phyloP scores from a whole-genome alignment of 2,888 invertebrate genomes.

The Poecilus cupreus region DNA sequence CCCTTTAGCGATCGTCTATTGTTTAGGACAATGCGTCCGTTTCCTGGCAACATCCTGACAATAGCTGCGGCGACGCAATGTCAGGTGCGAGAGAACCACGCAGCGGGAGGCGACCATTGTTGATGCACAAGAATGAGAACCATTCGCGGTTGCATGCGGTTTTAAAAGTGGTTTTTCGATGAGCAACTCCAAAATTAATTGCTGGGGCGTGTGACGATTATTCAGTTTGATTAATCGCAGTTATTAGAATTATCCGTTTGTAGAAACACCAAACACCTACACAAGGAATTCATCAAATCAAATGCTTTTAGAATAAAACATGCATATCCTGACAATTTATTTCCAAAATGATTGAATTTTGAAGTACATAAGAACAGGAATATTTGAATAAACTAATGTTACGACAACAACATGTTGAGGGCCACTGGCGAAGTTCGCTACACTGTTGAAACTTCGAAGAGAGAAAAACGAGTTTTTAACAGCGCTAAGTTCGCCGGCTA shows the following conservation, averaged over 20 bases:
- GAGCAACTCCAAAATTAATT: background rate
- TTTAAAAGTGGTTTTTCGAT: background rate
- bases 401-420: no score
- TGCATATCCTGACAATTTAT: no score
- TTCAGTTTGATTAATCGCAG: no score
- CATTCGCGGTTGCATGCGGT: slow-evolving; percentile 5
- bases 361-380: no score
- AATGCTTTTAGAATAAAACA: no score
- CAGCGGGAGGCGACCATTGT: background rate
- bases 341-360: no score
- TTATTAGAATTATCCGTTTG: no score
- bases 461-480: slow-evolving; percentile 33
- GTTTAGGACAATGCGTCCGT: slow-evolving; percentile 9
- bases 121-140: background rate
- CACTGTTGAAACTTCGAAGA: background rate
- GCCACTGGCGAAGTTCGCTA: slow-evolving; percentile 11
- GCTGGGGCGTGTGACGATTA: background rate
- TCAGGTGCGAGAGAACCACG: background rate
- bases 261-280: no score
- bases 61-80: background rate
- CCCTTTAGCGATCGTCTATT: slow-evolving; percentile 16
- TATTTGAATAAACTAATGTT: no score
- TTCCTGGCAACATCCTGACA: slow-evolving; percentile 33
- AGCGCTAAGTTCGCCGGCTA: slow-evolving; percentile 32
- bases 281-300: no score